phyloP scores from a whole-genome alignment of 2,113 vertebrate genomes.

The Melanostigma gelatinosum region DNA sequence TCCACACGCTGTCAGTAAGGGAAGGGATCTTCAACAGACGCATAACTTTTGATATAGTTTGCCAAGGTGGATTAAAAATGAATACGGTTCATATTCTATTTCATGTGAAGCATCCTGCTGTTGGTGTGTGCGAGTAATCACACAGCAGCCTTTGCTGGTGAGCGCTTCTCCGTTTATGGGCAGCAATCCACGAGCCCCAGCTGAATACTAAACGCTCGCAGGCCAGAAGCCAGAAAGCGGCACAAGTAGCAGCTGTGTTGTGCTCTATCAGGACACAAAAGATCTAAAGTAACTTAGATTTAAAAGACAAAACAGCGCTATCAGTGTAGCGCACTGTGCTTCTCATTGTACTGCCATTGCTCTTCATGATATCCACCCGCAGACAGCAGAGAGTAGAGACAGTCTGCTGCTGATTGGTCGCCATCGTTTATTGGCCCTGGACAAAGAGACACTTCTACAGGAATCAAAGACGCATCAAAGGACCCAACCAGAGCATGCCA shows the following conservation, averaged over 20 bases:
- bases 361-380: slow-evolving; percentile 75
- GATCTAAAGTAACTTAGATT: slow-evolving; percentile 40
- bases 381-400: slow-evolving; percentile 69
- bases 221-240: slow-evolving; percentile 57
- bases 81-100: slow-evolving; percentile 13
- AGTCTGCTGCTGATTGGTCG: slow-evolving; percentile 76
- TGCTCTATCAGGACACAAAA: slow-evolving; percentile 37
- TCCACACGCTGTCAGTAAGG: slow-evolving; percentile 16
- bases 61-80: slow-evolving; percentile 8
- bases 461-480: slow-evolving; percentile 40
- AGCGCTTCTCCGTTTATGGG: slow-evolving; percentile 41
- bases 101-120: slow-evolving; percentile 8
- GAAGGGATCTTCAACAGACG: not conserved
- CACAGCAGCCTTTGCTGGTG: slow-evolving; percentile 31
- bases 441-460: slow-evolving; percentile 36
- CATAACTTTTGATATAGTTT: slow-evolving; percentile 5
- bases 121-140: slow-evolving; percentile 8
- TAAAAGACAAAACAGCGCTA: not conserved
- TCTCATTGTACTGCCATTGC: slow-evolving; percentile 44
- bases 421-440: slow-evolving; percentile 64
- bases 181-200: slow-evolving; percentile 43
- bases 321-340: slow-evolving; percentile 9
- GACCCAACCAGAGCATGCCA: not conserved
- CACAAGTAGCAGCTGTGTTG: slow-evolving; percentile 64
- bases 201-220: slow-evolving; percentile 65